Conservation (phyloP, 2,797 vertebrate species). For the Momotus momota region DNA sequence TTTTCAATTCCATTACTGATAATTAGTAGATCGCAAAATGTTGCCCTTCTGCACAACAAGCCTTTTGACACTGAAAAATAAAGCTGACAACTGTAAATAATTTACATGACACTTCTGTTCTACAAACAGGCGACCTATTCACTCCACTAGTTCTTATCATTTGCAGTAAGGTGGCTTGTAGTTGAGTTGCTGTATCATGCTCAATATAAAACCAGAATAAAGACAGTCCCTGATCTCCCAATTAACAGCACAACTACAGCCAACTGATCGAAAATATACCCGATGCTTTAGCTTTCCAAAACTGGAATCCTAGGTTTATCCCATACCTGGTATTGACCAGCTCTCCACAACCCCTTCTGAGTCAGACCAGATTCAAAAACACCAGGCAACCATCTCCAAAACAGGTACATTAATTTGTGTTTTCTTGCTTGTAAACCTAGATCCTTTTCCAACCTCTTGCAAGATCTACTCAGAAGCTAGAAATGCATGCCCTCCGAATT, state of each 20-base stretch:
- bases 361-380: neutral
- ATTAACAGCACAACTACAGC: neutral
- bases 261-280: neutral
- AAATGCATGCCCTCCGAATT: neutral
- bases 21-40: neutral
- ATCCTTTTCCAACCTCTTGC: neutral
- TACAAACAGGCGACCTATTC: neutral
- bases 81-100: neutral
- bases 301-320: neutral
- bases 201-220: neutral
- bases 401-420: neutral
- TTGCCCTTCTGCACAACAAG: neutral
- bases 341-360: neutral
- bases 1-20: neutral
- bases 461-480: neutral
- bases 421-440: neutral
- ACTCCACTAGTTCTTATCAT: neutral
- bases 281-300: neutral
- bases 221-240: neutral
- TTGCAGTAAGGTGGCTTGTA: neutral
- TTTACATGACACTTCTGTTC: neutral
- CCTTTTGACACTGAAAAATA: conserved; percentile 3
- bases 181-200: rapidly evolving
- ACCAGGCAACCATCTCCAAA: neutral
- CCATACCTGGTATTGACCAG: neutral